Evolutionary conservation across 2,113 vertebrate genomes (phyloP).

Genomic region (Nerophis ophidion): DNA sequence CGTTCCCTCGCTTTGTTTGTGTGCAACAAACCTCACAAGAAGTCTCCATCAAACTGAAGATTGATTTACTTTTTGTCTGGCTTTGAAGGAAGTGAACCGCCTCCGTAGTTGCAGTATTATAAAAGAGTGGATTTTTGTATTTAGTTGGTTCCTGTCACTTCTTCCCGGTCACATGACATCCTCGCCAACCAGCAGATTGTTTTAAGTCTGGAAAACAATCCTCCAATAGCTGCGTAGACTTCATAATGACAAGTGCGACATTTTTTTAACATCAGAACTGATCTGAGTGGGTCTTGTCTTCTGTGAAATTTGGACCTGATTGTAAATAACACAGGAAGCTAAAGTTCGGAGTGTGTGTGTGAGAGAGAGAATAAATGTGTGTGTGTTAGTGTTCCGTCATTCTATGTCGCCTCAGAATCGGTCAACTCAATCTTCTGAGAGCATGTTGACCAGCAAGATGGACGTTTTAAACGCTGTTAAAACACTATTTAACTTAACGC

Average conservation of each 20-base stretch:
- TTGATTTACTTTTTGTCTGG: constrained; percentile 6
- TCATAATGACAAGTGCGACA: not conserved
- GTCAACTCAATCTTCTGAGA: too few species aligned
- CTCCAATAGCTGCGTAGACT: not conserved
- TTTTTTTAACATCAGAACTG: not conserved
- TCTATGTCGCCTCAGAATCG: too few species aligned
- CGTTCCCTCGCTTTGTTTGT: constrained; percentile 58
- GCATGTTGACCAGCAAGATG: too few species aligned
- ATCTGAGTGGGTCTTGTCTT: not conserved
- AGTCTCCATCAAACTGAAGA: constrained; percentile 1
- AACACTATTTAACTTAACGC: too few species aligned
- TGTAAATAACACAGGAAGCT: constrained; percentile 47
- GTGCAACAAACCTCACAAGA: not conserved
- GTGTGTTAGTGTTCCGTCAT: not conserved
- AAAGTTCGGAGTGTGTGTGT: not conserved
- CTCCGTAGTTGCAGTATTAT: constrained; percentile 51
- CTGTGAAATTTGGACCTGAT: constrained; percentile 46
- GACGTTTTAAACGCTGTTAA: too few species aligned
- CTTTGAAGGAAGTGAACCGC: constrained; percentile 32
- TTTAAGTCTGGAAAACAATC: too few species aligned
- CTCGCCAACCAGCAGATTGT: not conserved
- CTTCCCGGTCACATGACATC: not conserved
- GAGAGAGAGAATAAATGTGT: not conserved
- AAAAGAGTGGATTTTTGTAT: not conserved
- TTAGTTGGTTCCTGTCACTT: too few species aligned